These are phyloP conservation scores for Lamprologus speciosus DNA, from an alignment of 2,113 vertebrate genomes.

Conservation along the genomic window DNA sequence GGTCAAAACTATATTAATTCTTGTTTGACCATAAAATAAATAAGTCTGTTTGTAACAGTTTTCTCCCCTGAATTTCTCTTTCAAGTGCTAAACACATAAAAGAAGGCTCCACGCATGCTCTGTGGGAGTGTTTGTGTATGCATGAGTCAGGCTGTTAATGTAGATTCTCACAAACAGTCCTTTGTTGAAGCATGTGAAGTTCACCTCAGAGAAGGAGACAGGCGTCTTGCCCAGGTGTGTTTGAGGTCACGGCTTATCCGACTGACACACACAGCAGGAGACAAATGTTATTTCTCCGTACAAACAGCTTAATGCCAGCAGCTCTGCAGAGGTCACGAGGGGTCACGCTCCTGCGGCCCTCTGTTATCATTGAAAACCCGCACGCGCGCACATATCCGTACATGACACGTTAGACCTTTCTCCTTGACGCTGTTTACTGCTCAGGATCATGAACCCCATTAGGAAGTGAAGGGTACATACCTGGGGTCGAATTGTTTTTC, in stretches of 20 bases:
- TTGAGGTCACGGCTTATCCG: constrained; percentile 40
- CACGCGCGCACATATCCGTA: neutral
- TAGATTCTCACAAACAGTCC: neutral
- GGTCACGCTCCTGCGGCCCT: constrained; percentile 29
- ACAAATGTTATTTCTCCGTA: constrained; percentile 36
- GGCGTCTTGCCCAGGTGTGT: constrained; percentile 18
- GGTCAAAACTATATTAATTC: neutral
- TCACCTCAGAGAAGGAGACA: neutral
- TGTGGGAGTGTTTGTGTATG: neutral
- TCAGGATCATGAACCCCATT: neutral
- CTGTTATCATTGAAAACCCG: constrained; percentile 33
- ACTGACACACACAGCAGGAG: constrained; percentile 30
- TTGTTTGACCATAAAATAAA: neutral
- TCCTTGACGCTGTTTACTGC: neutral
- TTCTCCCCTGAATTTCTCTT: neutral
- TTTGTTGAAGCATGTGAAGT: neutral
- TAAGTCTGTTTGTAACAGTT: neutral
- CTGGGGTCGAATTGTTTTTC: neutral
- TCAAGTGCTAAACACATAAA: neutral
- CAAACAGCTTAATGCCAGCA: constrained; percentile 32
- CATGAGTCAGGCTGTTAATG: neutral
- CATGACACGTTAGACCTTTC: neutral
- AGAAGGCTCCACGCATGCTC: neutral
- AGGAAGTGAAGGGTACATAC: neutral
- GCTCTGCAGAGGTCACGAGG: constrained; percentile 6